Evolutionary conservation across 2,888 invertebrate species (phyloP).

Genomic region (Heterodera filipjevi): DNA sequence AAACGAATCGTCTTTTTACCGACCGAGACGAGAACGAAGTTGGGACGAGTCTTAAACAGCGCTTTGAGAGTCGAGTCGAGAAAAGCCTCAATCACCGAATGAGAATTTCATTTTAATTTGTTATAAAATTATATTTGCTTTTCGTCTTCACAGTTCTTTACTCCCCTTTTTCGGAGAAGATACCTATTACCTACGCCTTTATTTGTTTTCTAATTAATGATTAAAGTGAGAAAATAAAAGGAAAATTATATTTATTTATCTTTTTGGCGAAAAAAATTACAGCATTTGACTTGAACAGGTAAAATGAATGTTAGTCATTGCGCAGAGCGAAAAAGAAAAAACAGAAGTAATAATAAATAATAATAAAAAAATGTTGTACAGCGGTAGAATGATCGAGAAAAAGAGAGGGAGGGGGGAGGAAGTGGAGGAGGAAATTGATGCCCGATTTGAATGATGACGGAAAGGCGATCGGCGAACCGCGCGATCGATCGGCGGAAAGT

Average conservation of each 20-base stretch:
- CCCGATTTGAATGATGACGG: constrained; percentile 7
- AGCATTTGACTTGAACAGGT: background rate
- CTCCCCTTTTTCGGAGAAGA: too few species aligned
- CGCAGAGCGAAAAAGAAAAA: constrained; percentile 1
- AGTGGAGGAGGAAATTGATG: background rate
- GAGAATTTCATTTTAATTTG: too few species aligned
- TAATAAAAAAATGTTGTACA: background rate
- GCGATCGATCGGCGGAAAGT: background rate
- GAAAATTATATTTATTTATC: background rate
- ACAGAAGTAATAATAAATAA: background rate
- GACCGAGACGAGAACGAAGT: too few species aligned
- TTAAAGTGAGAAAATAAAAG: too few species aligned
- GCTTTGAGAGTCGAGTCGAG: too few species aligned
- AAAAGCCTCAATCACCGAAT: too few species aligned
- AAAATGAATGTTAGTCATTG: background rate
- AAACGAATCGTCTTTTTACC: too few species aligned
- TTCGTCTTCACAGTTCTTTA: too few species aligned
- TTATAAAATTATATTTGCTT: too few species aligned
- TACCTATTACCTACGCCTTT: too few species aligned
- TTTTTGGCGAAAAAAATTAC: background rate
- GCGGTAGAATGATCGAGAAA: background rate
- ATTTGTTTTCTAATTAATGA: too few species aligned
- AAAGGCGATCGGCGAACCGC: constrained; percentile 8
- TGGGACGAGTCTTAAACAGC: too few species aligned
- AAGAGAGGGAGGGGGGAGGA: background rate